These are phyloP conservation scores for Pseudomyrmex dendroicus DNA, from an alignment of 1,140 invertebrate species.

Conservation along the genomic window DNA sequence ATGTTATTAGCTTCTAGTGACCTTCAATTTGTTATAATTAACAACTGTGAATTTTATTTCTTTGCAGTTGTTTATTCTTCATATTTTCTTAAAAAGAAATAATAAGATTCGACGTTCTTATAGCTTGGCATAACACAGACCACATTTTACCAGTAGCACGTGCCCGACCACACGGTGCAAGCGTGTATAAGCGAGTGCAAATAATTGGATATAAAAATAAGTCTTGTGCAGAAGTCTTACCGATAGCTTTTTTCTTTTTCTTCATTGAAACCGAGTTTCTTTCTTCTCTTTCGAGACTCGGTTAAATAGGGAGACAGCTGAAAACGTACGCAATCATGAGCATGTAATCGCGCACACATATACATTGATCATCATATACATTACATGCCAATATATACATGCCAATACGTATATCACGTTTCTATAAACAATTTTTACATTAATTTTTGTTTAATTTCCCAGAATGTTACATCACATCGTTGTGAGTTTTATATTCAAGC, in stretches of 20 bases:
- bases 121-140: not conserved
- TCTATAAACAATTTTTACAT: not conserved
- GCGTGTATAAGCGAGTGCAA: slow-evolving; percentile 70
- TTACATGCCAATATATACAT: slow-evolving; percentile 15
- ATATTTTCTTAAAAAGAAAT: not conserved
- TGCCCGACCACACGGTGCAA: slow-evolving; percentile 61
- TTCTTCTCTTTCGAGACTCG: slow-evolving; percentile 53
- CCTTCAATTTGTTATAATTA: too few species aligned
- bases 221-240: slow-evolving; percentile 64
- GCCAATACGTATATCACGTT: not conserved
- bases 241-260: not conserved
- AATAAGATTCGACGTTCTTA: slow-evolving; percentile 3
- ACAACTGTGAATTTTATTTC: too few species aligned
- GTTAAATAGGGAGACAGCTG: slow-evolving; percentile 78
- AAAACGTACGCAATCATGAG: slow-evolving; percentile 62
- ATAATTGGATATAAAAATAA: slow-evolving; percentile 76
- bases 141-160: slow-evolving; percentile 73
- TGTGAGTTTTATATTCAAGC: too few species aligned
- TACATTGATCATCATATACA: not conserved
- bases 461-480: too few species aligned
- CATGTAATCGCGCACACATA: not conserved
- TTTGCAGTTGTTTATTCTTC: too few species aligned
- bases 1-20: too few species aligned
- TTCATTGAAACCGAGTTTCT: not conserved
- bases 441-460: too few species aligned